Evolutionary conservation across 2,113 vertebrate species (phyloP).

Genomic region (Andinoacara biseriatus): DNA sequence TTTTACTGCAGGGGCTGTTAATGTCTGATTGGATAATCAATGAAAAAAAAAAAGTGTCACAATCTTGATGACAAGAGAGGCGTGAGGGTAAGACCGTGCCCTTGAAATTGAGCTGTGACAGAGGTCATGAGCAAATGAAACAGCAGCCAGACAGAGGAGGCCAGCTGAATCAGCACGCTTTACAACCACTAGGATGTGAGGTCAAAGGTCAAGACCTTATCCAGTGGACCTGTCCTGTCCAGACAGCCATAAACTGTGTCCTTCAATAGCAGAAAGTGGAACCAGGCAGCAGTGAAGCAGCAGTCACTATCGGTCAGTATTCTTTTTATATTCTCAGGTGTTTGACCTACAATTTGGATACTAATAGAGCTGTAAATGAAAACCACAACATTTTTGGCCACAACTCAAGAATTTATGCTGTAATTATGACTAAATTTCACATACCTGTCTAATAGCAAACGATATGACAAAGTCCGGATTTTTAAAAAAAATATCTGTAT

Average conservation of each 20-base stretch:
- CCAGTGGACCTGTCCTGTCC: conserved; percentile 26
- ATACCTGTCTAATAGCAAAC: background rate
- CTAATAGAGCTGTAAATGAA: background rate
- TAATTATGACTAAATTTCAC: background rate
- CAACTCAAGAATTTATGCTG: no score
- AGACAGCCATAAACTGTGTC: conserved; percentile 41
- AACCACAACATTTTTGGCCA: no score
- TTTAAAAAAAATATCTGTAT: background rate
- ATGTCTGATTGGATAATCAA: conserved; percentile 46
- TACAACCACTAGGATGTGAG: conserved; percentile 38
- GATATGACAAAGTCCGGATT: background rate
- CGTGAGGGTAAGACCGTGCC: conserved; percentile 17
- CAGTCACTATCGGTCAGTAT: background rate
- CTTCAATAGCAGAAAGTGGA: conserved; percentile 26
- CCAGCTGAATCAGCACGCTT: conserved; percentile 54
- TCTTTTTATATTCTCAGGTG: background rate
- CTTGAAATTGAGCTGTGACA: conserved; percentile 53
- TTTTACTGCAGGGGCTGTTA: conserved; percentile 8
- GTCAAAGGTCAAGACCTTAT: conserved; percentile 62
- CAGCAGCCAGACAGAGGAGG: conserved; percentile 10
- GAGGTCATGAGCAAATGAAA: conserved; percentile 59
- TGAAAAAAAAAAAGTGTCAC: conserved; percentile 13
- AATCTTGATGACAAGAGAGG: conserved; percentile 14
- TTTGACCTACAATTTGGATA: background rate
- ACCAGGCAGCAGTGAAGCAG: conserved; percentile 5